phyloP scores from a whole-genome alignment of 2,113 vertebrate species.

The Cairina moschata region DNA sequence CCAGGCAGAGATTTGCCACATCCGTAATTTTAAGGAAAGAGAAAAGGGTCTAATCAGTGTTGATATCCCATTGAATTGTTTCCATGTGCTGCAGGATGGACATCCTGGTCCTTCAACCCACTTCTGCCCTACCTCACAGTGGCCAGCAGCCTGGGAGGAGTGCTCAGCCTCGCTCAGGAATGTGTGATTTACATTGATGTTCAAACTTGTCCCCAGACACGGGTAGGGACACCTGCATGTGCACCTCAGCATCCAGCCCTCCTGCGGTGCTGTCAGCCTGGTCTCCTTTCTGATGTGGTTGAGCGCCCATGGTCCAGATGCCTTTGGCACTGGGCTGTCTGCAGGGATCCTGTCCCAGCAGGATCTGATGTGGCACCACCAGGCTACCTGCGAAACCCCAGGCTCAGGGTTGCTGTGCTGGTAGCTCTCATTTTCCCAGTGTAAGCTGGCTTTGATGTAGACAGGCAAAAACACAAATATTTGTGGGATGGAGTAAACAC shows the following conservation, averaged over 20 bases:
- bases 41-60: not conserved
- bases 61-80: not conserved
- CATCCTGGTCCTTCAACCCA: not conserved
- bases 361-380: not conserved
- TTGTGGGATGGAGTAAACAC: not conserved
- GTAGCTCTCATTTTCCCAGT: not conserved
- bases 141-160: not conserved
- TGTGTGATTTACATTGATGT: rapidly evolving
- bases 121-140: not conserved
- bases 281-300: not conserved
- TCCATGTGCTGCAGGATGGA: not conserved
- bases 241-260: not conserved
- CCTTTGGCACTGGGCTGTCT: rapidly evolving
- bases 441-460: not conserved
- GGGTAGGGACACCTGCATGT: not conserved
- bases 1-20: not conserved
- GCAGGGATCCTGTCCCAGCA: rapidly evolving
- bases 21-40: not conserved
- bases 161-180: rapidly evolving
- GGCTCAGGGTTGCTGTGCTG: not conserved
- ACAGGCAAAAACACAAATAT: not conserved
- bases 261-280: not conserved
- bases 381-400: not conserved
- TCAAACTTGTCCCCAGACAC: not conserved
- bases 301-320: rapidly evolving